These are phyloP conservation scores for Heliopora coerulea DNA, from an alignment of 92 coral and sea anemone genomes.

Conservation along the genomic window DNA sequence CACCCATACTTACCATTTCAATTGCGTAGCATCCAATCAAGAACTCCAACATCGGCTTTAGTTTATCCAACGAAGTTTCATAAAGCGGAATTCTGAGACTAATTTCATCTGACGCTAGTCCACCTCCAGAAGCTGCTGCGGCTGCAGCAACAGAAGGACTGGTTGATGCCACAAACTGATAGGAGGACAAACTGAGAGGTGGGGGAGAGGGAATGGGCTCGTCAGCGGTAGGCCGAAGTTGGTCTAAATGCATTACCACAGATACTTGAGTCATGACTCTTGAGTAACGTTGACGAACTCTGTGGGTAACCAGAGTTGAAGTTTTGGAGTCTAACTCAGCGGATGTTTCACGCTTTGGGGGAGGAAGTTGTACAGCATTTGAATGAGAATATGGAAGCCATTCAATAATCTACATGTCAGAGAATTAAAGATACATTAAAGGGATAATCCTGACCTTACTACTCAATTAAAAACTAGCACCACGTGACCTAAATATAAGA, in stretches of 20 bases:
- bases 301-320: slow-evolving; percentile 52
- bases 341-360: slow-evolving; percentile 61
- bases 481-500: too few relatives aligned
- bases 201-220: slow-evolving; percentile 91
- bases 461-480: too few relatives aligned
- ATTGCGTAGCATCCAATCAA: slow-evolving; percentile 92
- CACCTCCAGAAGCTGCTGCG: slow-evolving; percentile 99
- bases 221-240: slow-evolving; percentile 72
- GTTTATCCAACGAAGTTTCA: slow-evolving; percentile 60
- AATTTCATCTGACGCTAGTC: slow-evolving; percentile 93
- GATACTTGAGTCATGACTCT: slow-evolving; percentile 48
- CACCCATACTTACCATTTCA: slow-evolving; percentile 90
- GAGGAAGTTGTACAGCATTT: slow-evolving; percentile 65
- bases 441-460: too few relatives aligned
- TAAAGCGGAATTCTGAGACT: slow-evolving; percentile 76
- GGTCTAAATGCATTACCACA: slow-evolving; percentile 80
- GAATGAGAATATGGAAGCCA: slow-evolving; percentile 90
- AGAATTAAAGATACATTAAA: slow-evolving; percentile 2
- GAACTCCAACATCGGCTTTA: slow-evolving; percentile 80
- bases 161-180: slow-evolving; percentile 83
- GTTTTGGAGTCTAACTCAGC: slow-evolving; percentile 57
- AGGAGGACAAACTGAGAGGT: slow-evolving; percentile 90
- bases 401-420: slow-evolving; percentile 64
- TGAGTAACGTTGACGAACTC: slow-evolving; percentile 59
- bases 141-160: slow-evolving; percentile 95